Evolutionary conservation across 2,797 vertebrate genomes (phyloP).

Genomic region (Dryobates pubescens): DNA sequence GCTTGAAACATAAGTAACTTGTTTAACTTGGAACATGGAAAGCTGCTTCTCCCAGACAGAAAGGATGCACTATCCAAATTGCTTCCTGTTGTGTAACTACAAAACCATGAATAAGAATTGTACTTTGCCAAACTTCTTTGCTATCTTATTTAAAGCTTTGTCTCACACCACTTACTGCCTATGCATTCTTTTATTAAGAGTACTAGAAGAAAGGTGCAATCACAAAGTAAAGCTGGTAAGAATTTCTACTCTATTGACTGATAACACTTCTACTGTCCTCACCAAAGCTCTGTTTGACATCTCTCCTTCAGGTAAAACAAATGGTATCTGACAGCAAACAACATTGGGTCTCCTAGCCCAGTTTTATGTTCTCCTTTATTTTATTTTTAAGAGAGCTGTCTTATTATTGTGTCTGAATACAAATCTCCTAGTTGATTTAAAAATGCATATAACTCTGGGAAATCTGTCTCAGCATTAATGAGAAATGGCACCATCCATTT

Average conservation of each 20-base stretch:
- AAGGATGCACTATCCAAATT: background rate
- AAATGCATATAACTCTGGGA: background rate
- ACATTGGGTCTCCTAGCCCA: background rate
- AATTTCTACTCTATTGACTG: background rate
- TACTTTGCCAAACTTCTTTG: background rate
- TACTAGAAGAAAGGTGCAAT: background rate
- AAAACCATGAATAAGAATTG: background rate
- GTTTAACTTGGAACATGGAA: background rate
- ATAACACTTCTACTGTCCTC: constrained; percentile 2
- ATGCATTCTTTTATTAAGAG: background rate
- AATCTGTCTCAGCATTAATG: background rate
- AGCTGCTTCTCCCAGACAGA: background rate
- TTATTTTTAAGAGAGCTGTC: constrained; percentile 1
- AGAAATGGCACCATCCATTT: background rate
- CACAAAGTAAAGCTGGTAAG: background rate
- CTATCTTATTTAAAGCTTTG: background rate
- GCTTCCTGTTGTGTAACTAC: background rate
- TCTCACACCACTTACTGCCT: background rate
- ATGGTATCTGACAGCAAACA: background rate
- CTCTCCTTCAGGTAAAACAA: background rate
- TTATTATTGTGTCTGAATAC: background rate
- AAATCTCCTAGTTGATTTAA: background rate
- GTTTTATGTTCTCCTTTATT: constrained; percentile 22
- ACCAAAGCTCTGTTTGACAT: background rate
- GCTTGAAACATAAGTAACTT: background rate